Percentiles rank a stretch among this genome's conserved stretches.
Conservation (phyloP, 1,140 invertebrate genomes). For the Caenorhabditis brenneri region DNA sequence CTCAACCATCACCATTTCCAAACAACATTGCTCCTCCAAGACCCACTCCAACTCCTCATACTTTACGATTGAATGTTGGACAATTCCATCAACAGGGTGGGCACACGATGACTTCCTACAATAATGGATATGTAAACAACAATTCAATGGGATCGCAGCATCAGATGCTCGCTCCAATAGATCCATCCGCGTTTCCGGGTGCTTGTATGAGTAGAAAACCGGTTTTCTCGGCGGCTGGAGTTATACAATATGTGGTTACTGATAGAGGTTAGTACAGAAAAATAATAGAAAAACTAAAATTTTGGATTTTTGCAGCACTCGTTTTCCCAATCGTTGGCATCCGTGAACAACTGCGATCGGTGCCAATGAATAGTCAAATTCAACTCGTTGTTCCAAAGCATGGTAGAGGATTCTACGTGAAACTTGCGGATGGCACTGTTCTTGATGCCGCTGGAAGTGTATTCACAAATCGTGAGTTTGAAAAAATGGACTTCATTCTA, state of each 20-base stretch:
- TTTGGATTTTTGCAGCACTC: not conserved
- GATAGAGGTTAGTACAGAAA: conserved; percentile 3
- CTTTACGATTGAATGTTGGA: not conserved
- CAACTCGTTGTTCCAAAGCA: not conserved
- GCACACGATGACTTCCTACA: conserved; percentile 8
- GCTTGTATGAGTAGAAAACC: not conserved
- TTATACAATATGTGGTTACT: not conserved
- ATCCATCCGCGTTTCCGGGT: conserved; percentile 8
- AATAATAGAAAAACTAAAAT: too few relatives aligned
- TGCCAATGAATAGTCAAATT: not conserved
- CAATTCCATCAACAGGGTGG: conserved; percentile 25
- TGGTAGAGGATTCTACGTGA: not conserved
- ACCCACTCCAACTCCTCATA: not conserved
- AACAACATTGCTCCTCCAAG: not conserved
- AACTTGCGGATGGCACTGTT: conserved; percentile 1
- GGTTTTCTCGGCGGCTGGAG: not conserved
- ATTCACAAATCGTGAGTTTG: not conserved
- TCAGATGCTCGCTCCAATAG: not conserved
- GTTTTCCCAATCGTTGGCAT: not conserved
- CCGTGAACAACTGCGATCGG: not conserved
- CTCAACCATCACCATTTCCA: not conserved
- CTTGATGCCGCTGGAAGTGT: not conserved
- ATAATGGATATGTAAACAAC: not conserved
- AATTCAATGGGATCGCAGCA: not conserved
- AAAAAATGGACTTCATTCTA: not conserved